Evolutionary conservation across 1,140 invertebrate genomes (phyloP).

Genomic region (Drosophila suzukii): DNA sequence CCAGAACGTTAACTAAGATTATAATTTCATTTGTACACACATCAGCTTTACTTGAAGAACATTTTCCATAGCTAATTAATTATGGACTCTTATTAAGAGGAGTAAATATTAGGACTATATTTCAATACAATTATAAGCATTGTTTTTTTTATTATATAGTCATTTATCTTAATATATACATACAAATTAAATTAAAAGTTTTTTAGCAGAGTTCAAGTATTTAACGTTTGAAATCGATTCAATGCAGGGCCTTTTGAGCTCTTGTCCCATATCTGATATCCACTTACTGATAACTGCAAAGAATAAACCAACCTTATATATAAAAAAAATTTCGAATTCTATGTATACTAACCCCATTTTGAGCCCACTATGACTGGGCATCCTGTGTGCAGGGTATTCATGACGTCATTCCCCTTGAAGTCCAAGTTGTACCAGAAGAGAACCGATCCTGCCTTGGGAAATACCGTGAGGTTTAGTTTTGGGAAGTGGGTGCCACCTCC

Average conservation of each 20-base stretch:
- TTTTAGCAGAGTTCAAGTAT: neutral
- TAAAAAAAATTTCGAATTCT: no score
- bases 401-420: slow-evolving; percentile 95
- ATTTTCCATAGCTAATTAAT: no score
- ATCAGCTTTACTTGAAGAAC: no score
- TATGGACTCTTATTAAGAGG: no score
- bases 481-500: slow-evolving; percentile 98
- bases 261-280: neutral
- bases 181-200: neutral
- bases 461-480: slow-evolving; percentile 91
- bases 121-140: no score
- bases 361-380: slow-evolving; percentile 97
- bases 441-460: slow-evolving; percentile 94
- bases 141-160: no score
- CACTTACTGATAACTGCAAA: slow-evolving; percentile 28
- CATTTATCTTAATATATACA: neutral
- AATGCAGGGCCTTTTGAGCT: neutral
- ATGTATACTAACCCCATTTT: slow-evolving; percentile 93
- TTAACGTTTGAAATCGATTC: neutral
- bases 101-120: no score
- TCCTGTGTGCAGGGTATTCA: slow-evolving; percentile 95
- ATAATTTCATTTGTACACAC: neutral
- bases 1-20: neutral
- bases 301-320: neutral
- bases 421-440: slow-evolving; percentile 98